Evolutionary conservation across 2,888 invertebrate genomes (phyloP).

Genomic region (Microctonus brassicae): DNA sequence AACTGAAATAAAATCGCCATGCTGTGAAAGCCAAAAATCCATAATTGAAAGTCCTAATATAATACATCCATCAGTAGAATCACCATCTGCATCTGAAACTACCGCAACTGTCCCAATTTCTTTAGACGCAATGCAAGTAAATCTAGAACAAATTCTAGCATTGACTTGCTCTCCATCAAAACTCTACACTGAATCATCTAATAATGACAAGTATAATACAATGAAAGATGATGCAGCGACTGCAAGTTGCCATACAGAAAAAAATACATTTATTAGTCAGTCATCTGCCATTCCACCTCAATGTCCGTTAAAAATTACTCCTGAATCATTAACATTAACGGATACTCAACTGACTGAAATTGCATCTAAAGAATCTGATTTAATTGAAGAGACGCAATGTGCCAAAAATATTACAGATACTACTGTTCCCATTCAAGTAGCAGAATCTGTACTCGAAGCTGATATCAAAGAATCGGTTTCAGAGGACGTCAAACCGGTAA

Average conservation of each 20-base stretch:
- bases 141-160: background rate
- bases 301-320: conserved; percentile 2
- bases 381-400: background rate
- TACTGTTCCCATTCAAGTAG: conserved; percentile 64
- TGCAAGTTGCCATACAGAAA: background rate
- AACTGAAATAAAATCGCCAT: background rate
- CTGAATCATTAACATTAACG: background rate
- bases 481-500: conserved; percentile 53
- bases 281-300: conserved; percentile 8
- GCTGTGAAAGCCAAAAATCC: conserved; percentile 20
- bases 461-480: conserved; percentile 62
- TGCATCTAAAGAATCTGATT: background rate
- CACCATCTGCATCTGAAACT: conserved; percentile 22
- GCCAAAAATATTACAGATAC: conserved; percentile 44
- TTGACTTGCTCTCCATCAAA: conserved; percentile 16
- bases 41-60: conserved; percentile 26
- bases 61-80: conserved; percentile 23
- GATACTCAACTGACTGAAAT: background rate
- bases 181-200: conserved; percentile 27
- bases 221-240: background rate
- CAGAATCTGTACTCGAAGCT: conserved; percentile 64
- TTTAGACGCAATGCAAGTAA: conserved; percentile 7
- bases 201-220: conserved; percentile 20
- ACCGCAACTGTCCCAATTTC: conserved; percentile 8
- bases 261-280: background rate